Percentiles rank a stretch among this genome's conserved stretches.
Evolutionary conservation across 2,888 invertebrate genomes (phyloP).

Genomic region (Rhingia campestris): DNA sequence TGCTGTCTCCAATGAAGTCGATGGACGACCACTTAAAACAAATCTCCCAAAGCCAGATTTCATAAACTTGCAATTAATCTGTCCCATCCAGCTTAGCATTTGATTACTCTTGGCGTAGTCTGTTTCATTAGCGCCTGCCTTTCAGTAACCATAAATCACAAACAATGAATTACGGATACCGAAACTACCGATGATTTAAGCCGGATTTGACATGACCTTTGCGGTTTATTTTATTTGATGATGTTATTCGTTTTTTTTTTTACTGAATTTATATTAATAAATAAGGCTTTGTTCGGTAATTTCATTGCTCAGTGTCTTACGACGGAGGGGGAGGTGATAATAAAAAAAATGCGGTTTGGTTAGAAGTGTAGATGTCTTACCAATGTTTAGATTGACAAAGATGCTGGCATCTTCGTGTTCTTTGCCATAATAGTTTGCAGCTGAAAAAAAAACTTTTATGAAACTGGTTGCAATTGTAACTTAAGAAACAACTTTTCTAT

Average conservation of each 20-base stretch:
- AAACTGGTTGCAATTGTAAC: conserved; percentile 24
- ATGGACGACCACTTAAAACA: background rate
- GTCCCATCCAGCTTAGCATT: background rate
- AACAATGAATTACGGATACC: background rate
- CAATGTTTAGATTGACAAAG: background rate
- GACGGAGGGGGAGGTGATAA: background rate
- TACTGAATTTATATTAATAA: conserved; percentile 7
- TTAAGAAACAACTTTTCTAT: background rate
- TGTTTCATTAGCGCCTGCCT: background rate
- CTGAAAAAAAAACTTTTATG: conserved; percentile 9
- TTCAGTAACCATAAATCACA: background rate
- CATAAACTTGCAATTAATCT: background rate
- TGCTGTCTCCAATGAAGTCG: no score
- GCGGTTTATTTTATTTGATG: background rate
- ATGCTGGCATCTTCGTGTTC: conserved; percentile 5
- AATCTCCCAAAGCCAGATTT: background rate
- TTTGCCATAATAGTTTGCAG: background rate
- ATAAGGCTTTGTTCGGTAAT: conserved; percentile 6
- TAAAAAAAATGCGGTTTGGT: conserved; percentile 32
- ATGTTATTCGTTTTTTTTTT: conserved; percentile 1
- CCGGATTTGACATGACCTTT: conserved; percentile 31
- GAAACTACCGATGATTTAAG: conserved; percentile 11
- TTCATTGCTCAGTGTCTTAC: background rate
- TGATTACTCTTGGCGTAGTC: background rate
- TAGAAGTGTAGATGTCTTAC: conserved; percentile 10